Evolutionary conservation across 2,113 vertebrate species (phyloP).

Genomic region (Melanostigma gelatinosum): DNA sequence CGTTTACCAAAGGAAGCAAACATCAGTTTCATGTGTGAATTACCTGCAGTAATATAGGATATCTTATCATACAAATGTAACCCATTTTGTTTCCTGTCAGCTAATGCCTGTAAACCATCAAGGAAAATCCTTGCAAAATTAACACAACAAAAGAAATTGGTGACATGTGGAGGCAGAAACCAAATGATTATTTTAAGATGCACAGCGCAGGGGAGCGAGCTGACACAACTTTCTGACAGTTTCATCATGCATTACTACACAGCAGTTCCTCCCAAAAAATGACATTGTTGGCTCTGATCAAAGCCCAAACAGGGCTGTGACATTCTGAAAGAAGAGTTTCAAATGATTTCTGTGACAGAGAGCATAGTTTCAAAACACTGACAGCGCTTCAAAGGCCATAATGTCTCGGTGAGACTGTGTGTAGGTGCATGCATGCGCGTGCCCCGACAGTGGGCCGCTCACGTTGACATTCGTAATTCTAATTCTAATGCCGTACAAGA

Average conservation of each 20-base stretch:
- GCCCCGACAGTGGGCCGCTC: background rate
- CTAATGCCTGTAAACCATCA: slow-evolving; percentile 66
- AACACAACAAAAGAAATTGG: slow-evolving; percentile 8
- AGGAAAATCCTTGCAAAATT: slow-evolving; percentile 47
- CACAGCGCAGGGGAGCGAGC: slow-evolving; percentile 71
- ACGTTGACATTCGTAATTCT: slow-evolving; percentile 20
- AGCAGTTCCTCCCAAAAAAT: slow-evolving; percentile 80
- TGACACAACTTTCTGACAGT: slow-evolving; percentile 84
- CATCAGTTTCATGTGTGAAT: slow-evolving; percentile 65
- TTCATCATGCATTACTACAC: slow-evolving; percentile 84
- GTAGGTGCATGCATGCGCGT: slow-evolving; percentile 34
- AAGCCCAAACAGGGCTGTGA: slow-evolving; percentile 79
- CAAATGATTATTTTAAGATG: slow-evolving; percentile 83
- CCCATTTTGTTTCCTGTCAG: slow-evolving; percentile 70
- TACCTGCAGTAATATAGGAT: slow-evolving; percentile 59
- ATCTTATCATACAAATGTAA: slow-evolving; percentile 66
- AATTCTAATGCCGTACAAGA: slow-evolving; percentile 18
- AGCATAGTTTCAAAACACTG: slow-evolving; percentile 74
- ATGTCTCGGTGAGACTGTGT: slow-evolving; percentile 39
- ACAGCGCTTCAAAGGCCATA: slow-evolving; percentile 73
- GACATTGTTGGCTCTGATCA: slow-evolving; percentile 85
- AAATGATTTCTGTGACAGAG: slow-evolving; percentile 81
- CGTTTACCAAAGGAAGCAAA: slow-evolving; percentile 60
- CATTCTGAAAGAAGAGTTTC: slow-evolving; percentile 81
- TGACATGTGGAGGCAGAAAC: slow-evolving; percentile 70